Conservation (phyloP, 2,797 vertebrate genomes). For the Sparus aurata region DNA sequence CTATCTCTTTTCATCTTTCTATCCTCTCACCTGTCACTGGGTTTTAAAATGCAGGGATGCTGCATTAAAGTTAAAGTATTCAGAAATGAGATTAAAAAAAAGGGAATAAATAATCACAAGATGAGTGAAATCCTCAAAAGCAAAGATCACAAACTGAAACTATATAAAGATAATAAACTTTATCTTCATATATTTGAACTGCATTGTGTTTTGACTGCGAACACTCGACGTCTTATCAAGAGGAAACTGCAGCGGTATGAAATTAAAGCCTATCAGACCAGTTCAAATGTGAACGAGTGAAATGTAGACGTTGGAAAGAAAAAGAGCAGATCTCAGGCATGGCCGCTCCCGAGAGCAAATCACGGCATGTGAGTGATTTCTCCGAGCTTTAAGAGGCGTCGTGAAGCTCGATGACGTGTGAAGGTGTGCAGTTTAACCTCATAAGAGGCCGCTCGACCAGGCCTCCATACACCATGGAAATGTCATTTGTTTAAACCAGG, state of each 20-base stretch:
- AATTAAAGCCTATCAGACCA: not conserved
- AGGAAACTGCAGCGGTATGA: not conserved
- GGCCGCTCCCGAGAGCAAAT: not conserved
- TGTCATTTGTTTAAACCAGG: not conserved
- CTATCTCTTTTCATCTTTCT: conserved; percentile 28
- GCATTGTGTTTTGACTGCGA: not conserved
- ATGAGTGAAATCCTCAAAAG: not conserved
- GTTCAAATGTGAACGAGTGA: no score
- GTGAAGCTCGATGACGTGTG: not conserved
- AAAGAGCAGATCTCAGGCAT: no score
- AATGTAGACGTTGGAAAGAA: no score
- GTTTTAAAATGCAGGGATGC: not conserved
- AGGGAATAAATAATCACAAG: not conserved
- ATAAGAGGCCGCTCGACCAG: not conserved
- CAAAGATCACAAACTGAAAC: not conserved
- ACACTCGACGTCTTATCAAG: not conserved
- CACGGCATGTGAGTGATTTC: not conserved
- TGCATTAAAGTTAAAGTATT: not conserved
- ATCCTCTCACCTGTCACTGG: conserved; percentile 15
- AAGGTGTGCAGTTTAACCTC: no score
- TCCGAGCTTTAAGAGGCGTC: not conserved
- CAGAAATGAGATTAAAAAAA: not conserved
- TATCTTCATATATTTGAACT: not conserved
- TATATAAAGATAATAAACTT: not conserved
- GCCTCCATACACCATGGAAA: not conserved